phyloP scores from a whole-genome alignment of 1,140 invertebrate genomes.

The Acromyrmex echinatior region DNA sequence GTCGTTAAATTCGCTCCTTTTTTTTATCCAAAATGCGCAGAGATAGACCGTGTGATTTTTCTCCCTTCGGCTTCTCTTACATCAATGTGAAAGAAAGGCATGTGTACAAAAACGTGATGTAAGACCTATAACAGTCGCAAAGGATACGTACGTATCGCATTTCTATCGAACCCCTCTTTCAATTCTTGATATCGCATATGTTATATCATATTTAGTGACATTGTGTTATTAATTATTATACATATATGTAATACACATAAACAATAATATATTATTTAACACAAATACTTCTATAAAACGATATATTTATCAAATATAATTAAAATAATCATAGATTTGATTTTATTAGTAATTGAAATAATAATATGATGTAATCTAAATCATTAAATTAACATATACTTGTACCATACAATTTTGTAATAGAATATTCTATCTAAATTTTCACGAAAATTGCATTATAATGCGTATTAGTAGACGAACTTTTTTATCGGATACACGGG shows the following conservation, averaged over 20 bases:
- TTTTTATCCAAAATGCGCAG: constrained; percentile 46
- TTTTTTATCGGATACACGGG: constrained; percentile 49
- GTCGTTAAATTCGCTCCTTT: constrained; percentile 75
- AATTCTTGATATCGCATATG: not conserved
- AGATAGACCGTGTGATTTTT: constrained; percentile 50
- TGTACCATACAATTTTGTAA: constrained; percentile 1
- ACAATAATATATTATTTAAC: not conserved
- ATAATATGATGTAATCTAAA: not conserved
- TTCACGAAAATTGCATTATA: constrained; percentile 19
- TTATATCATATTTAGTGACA: not conserved
- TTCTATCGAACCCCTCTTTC: not conserved
- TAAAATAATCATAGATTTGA: not conserved
- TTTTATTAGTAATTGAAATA: not conserved
- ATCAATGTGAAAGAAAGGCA: not conserved
- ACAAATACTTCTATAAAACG: not conserved
- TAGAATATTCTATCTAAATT: constrained; percentile 5
- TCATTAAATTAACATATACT: not conserved
- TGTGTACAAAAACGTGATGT: not conserved
- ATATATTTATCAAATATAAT: not conserved
- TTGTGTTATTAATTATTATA: not conserved
- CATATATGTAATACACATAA: not conserved
- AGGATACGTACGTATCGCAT: not conserved
- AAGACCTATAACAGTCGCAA: constrained; percentile 8
- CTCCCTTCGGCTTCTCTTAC: constrained; percentile 3
- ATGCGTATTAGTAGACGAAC: not conserved